Conservation (phyloP, 2,113 vertebrate genomes). For the Nipponia nippon region DNA sequence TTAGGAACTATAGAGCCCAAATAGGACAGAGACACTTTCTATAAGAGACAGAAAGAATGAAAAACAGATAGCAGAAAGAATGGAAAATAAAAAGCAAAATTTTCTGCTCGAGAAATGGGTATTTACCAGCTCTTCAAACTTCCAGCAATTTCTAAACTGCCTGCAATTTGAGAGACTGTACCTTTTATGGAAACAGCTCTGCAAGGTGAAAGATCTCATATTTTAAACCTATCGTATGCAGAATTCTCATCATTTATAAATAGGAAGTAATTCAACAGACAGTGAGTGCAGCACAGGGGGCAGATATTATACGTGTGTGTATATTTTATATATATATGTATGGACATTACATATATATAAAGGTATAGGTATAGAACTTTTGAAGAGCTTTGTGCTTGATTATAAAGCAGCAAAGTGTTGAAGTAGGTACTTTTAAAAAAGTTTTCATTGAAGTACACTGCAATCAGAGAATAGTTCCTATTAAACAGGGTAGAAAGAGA, state of each 20-base stretch:
- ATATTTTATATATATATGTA: background rate
- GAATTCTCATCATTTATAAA: background rate
- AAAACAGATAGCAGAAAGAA: background rate
- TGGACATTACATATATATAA: background rate
- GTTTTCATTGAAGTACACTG: background rate
- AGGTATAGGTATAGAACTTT: background rate
- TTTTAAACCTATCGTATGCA: background rate
- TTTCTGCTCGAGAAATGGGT: background rate
- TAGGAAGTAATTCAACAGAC: background rate
- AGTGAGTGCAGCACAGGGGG: background rate
- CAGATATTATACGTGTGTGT: background rate
- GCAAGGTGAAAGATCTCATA: background rate
- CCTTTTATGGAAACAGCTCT: background rate
- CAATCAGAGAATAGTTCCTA: background rate
- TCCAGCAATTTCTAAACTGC: background rate
- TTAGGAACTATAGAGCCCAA: background rate
- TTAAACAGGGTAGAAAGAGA: background rate
- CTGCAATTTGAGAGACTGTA: background rate
- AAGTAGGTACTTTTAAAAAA: background rate
- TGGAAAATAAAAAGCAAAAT: background rate
- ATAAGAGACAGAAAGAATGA: background rate
- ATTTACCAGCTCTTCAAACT: background rate
- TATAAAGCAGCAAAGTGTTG: background rate
- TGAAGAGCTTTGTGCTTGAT: background rate
- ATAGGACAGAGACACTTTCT: background rate